Conservation (phyloP, 2,113 vertebrate species). For the Aegotheles bennettii region DNA sequence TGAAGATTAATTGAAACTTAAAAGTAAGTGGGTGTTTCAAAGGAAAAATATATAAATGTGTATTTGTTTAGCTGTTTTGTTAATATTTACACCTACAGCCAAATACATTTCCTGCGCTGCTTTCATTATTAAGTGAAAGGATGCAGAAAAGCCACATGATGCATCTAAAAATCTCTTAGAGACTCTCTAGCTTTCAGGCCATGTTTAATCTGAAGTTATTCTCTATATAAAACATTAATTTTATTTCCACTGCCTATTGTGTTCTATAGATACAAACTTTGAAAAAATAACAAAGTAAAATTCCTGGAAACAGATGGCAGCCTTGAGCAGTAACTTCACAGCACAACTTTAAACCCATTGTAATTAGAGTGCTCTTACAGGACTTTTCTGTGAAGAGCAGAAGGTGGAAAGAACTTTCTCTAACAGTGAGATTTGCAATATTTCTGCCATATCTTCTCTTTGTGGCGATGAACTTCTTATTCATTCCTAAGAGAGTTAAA, state of each 20-base stretch:
- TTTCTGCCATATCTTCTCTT: background rate
- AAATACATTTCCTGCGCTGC: background rate
- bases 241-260: slow-evolving; percentile 52
- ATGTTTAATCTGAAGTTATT: slow-evolving; percentile 25
- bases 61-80: slow-evolving; percentile 31
- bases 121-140: slow-evolving; percentile 24
- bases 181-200: background rate
- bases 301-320: slow-evolving; percentile 68
- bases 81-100: slow-evolving; percentile 32
- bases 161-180: background rate
- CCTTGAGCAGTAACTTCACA: slow-evolving; percentile 60
- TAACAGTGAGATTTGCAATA: background rate
- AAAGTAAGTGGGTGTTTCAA: slow-evolving; percentile 43
- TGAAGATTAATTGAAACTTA: slow-evolving; percentile 67
- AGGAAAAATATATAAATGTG: background rate
- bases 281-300: slow-evolving; percentile 61
- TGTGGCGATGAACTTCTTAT: background rate
- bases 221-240: slow-evolving; percentile 50
- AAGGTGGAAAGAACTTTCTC: background rate
- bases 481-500: background rate
- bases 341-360: slow-evolving; percentile 56
- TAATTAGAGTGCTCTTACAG: slow-evolving; percentile 2
- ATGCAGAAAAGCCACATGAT: background rate
- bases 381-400: slow-evolving; percentile 13
- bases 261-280: slow-evolving; percentile 58